Evolutionary conservation across 2,888 invertebrate species (phyloP).

Genomic region (Oscheius onirici): DNA sequence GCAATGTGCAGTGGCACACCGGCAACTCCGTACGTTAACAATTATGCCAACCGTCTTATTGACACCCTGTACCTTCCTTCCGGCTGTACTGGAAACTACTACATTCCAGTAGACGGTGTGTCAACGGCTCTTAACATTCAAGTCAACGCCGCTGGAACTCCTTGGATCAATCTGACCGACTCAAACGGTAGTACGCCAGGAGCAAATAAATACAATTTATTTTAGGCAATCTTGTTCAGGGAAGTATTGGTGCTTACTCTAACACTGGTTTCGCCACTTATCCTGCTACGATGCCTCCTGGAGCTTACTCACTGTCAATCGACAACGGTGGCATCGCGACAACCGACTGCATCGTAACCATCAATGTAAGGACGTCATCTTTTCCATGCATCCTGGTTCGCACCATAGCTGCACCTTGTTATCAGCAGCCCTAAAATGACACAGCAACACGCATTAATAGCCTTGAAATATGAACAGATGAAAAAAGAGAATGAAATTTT

Average conservation of each 20-base stretch:
- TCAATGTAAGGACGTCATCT: conserved; percentile 37
- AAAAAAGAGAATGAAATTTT: background rate
- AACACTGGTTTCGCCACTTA: conserved; percentile 25
- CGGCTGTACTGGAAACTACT: conserved; percentile 46
- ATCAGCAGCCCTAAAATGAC: conserved; percentile 28
- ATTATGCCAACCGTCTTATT: conserved; percentile 31
- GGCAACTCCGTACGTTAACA: background rate
- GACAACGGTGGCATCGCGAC: conserved; percentile 47
- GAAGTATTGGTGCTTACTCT: background rate
- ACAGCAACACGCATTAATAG: background rate
- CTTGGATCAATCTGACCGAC: conserved; percentile 44
- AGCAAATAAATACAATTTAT: background rate
- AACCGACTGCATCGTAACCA: conserved; percentile 50
- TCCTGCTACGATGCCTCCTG: conserved; percentile 36
- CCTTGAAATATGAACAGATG: background rate
- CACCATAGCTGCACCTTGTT: background rate
- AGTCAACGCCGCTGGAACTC: conserved; percentile 42
- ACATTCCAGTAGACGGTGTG: conserved; percentile 40
- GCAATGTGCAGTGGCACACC: conserved; percentile 38
- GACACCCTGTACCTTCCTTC: conserved; percentile 43
- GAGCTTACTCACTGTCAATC: conserved; percentile 48
- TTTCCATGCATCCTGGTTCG: no score
- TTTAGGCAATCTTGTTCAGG: conserved; percentile 6
- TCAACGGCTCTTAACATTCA: conserved; percentile 31
- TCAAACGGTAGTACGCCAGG: background rate